Base-by-base conservation (phyloP, 2,113 vertebrate species). In the Pionites leucogaster region DNA sequence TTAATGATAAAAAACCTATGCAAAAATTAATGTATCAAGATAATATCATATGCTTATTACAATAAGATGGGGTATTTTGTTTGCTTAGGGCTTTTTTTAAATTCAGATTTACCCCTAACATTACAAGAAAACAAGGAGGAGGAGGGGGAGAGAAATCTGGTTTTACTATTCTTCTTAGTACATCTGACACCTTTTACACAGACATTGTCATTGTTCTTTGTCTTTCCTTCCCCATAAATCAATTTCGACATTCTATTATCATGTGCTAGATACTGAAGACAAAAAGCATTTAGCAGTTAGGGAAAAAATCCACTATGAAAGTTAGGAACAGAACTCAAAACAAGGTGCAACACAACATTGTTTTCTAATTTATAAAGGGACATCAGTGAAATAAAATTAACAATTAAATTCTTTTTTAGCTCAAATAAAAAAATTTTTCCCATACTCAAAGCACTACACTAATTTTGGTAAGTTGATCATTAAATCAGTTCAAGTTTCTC, bases 31-130 rank as follows among this genome's bases (percentile, higher is more conserved):
- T 24, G 6, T 17, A 46, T 31, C 14, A 75, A 52, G 11, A 27
- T 20, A 69, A 8, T 13, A 69, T 19, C 19, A 39, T 2, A 14
- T 39, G 57, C 18, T 59, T 82, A 23, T 18, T 53, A 69, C 4
- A 72, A 72, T 20, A 50, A 24, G 9, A 6, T 59, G 12, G 15
- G 2, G 4, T 5, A 6, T 64, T 74, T 46, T 16, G 2, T 77
- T 47, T 52, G 8, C 17, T 69, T 39, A 11, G 3, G 1, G 1
- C 0, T 2, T 53, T 59, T 72, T 37, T 72, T 46, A 1, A 62
- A 75, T 53, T 47, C 22, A n/a, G 11, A 17, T 42, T 71, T 84
- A 82, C 0, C 0, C n/a, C 22, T 60, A 82, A 72, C 2, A 4
- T 17, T 49, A 81, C 24, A 62, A 80, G 76, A 90, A 35, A 0